Conservation (phyloP, 2,113 vertebrate species). For the Neoarius graeffei region DNA sequence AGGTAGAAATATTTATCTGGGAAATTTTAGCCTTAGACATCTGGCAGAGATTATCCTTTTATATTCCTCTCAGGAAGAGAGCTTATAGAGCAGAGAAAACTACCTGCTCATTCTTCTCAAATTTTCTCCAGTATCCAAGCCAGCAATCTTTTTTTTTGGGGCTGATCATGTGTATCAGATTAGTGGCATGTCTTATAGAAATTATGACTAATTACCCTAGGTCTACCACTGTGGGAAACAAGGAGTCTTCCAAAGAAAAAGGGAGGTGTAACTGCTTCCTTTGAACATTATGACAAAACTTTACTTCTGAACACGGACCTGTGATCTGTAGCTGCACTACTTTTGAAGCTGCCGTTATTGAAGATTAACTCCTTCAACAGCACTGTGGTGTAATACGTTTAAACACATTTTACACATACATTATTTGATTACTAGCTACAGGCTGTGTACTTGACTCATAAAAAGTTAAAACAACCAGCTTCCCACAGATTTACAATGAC, state of each 20-base stretch:
- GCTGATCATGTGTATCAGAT: neutral
- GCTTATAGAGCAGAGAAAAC: neutral
- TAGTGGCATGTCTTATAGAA: neutral
- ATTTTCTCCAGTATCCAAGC: neutral
- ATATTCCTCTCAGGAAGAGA: constrained; percentile 1
- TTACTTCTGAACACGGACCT: neutral
- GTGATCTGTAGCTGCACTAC: neutral
- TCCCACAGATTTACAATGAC: neutral
- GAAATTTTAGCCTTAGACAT: constrained; percentile 25
- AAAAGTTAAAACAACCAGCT: neutral
- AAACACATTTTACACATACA: neutral
- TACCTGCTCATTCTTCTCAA: neutral
- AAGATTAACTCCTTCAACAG: neutral
- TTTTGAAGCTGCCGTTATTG: neutral
- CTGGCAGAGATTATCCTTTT: neutral
- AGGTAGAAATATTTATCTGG: constrained; percentile 39
- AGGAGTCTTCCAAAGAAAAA: neutral
- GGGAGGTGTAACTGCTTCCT: neutral
- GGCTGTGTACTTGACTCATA: neutral
- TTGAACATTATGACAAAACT: neutral
- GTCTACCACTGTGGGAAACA: neutral
- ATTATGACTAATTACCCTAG: neutral
- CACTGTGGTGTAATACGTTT: neutral
- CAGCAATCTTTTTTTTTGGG: neutral
- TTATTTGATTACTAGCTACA: neutral